Base-by-base conservation (phyloP, 2,888 invertebrate species). In the Cosmia pyralina region DNA sequence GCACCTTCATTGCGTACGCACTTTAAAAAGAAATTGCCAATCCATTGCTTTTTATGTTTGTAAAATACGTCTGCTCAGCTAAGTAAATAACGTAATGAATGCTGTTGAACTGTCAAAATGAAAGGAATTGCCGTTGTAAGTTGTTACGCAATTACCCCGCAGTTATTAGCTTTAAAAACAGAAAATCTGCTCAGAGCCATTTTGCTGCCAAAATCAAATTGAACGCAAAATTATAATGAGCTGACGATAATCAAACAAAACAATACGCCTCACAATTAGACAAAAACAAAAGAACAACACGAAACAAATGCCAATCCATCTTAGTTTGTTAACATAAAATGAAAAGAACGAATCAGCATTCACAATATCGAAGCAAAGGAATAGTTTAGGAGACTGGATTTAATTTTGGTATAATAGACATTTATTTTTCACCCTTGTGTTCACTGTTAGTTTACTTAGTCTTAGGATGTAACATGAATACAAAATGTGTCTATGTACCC, bases 271-370 rank as follows among this genome's bases (percentile, higher is more conserved):
- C 34, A 46, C 67, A 76, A 66, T 75, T 74, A 46, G 19, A 13
- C 34, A 8, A n/a, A 58, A 75, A 67, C 67, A 74, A 74, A 50
- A 44, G 62, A 71, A 55, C 48, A 69, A 65, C 28, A 58, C 17
- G 58, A 60, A 64, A 71, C 44, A 68, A 67, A 75, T 34, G n/a
- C 38, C 46, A 52, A 76, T 79, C 50, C 41, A 53, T 57, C 41
- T 68, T 34, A 64, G 52, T 55, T 63, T 60, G 71, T 59, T 65
- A 62, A 77, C 28, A 50, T 66, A 46, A n/a, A 62, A 59, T 62
- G 53, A 15, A 64, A 67, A 69, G 28, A 38, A 59, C 22, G 52
- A 69, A 53, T 81, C 52, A 72, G 38, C 60, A 58, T 59, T 55
- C 34, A n/a, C n/a, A 52, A 34, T 62, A 63, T 68, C 48, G 44